Conservation (phyloP, 2,797 vertebrate species). For the Rhadinocentrus ornatus region DNA sequence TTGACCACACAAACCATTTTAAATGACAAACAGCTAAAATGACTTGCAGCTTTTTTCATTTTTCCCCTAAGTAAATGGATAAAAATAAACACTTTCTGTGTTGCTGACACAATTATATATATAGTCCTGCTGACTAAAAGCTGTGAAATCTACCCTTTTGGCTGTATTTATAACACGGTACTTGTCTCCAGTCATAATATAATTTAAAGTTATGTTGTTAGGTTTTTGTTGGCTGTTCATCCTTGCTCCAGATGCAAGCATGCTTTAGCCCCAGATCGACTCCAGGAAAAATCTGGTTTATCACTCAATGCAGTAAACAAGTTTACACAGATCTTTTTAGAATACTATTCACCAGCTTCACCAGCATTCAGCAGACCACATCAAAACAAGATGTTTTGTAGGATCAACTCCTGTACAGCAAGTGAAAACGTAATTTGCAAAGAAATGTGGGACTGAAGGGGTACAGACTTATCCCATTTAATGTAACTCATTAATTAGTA, state of each 20-base stretch:
- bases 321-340: conserved; percentile 26
- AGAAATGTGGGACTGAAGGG: not conserved
- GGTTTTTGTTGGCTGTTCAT: conserved; percentile 23
- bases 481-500: not conserved
- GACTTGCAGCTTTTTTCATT: conserved; percentile 14
- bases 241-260: conserved; percentile 11
- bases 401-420: not conserved
- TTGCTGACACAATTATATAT: conserved; percentile 4
- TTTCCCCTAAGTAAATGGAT: conserved; percentile 11
- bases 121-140: not conserved
- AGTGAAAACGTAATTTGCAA: not conserved
- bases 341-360: not conserved
- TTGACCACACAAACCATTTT: conserved; percentile 17
- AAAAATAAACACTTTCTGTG: conserved; percentile 4
- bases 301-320: conserved; percentile 52
- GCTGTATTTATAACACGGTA: conserved; percentile 34
- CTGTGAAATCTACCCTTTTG: not conserved
- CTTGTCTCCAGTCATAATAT: conserved; percentile 43
- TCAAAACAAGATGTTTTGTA: not conserved
- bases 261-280: conserved; percentile 50
- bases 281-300: conserved; percentile 64
- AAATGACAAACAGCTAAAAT: conserved; percentile 20
- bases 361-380: not conserved
- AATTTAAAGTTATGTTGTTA: conserved; percentile 23
- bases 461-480: not conserved